A percentile compares a stretch with the other conserved stretches of the same genome.
Conservation (phyloP, 1,140 invertebrate species). For the Musca domestica region DNA sequence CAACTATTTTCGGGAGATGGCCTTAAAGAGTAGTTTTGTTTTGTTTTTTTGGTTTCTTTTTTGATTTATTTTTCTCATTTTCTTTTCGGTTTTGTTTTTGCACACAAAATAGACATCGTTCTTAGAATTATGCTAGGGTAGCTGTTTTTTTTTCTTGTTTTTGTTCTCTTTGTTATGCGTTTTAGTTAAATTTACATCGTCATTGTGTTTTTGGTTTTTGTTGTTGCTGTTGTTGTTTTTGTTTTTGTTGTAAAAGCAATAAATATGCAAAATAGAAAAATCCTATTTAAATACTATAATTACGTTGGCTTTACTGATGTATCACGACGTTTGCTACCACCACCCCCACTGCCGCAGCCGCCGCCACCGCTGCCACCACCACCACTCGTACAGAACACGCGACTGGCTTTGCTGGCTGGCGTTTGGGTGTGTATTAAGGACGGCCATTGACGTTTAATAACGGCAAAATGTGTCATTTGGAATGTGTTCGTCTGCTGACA, state of each 20-base stretch:
- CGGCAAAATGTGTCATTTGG: constrained; percentile 83
- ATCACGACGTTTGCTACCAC: constrained; percentile 36
- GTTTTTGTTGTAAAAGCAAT: constrained; percentile 32
- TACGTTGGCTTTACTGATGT: constrained; percentile 38
- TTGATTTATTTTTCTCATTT: too few species aligned
- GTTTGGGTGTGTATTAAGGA: constrained; percentile 25
- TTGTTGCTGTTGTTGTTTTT: too few species aligned
- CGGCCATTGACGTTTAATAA: constrained; percentile 65
- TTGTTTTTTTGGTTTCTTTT: too few species aligned
- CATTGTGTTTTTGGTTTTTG: too few species aligned
- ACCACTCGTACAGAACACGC: not conserved
- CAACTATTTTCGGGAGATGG: too few species aligned
- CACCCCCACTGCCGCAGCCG: not conserved
- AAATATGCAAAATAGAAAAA: constrained; percentile 27
- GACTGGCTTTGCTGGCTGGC: not conserved
- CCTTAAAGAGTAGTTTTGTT: too few species aligned
- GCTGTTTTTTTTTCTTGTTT: too few species aligned
- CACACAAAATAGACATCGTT: too few species aligned
- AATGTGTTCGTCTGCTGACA: constrained; percentile 72
- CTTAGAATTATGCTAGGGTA: too few species aligned
- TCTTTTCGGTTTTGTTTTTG: too few species aligned
- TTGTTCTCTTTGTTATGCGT: too few species aligned
- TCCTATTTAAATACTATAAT: constrained; percentile 24
- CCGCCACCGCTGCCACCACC: not conserved
- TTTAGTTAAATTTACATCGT: too few species aligned